phyloP scores from a whole-genome alignment of 2,888 invertebrate species.

The Zootermopsis nevadensis region DNA sequence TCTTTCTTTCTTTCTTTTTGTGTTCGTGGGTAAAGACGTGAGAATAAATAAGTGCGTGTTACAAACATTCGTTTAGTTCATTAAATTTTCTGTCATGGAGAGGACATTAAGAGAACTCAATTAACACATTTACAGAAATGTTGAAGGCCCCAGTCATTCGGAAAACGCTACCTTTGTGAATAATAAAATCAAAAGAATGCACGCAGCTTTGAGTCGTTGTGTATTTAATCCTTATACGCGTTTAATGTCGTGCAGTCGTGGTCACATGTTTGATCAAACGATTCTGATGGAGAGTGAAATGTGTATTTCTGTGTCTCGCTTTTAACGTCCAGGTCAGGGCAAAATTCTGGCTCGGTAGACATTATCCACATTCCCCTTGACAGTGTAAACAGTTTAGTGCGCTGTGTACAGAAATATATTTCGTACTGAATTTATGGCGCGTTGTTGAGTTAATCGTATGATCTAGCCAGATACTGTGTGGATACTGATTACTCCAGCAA shows the following conservation, averaged over 20 bases:
- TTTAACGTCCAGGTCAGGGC: too few species aligned
- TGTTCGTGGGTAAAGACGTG: not conserved
- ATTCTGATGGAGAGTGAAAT: not conserved
- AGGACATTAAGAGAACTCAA: not conserved
- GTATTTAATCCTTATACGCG: not conserved
- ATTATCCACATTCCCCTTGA: too few species aligned
- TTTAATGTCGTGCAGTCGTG: not conserved
- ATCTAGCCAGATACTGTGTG: too few species aligned
- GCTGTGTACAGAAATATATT: too few species aligned
- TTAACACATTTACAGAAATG: too few species aligned
- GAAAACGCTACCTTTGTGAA: not conserved
- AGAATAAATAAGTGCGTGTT: not conserved
- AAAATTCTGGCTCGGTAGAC: too few species aligned
- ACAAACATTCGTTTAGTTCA: not conserved
- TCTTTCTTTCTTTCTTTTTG: too few species aligned
- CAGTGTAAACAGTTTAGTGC: too few species aligned
- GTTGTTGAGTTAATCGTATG: too few species aligned
- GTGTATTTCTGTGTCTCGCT: too few species aligned
- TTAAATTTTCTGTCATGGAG: not conserved
- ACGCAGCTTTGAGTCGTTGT: not conserved
- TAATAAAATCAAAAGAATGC: constrained; percentile 2
- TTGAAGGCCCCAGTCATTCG: not conserved
- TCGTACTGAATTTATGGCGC: too few species aligned
- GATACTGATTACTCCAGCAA: too few species aligned
- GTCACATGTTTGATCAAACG: constrained; percentile 11